These are phyloP conservation scores for Channa striata DNA, from an alignment of 2,797 vertebrate species.

Conservation along the genomic window DNA sequence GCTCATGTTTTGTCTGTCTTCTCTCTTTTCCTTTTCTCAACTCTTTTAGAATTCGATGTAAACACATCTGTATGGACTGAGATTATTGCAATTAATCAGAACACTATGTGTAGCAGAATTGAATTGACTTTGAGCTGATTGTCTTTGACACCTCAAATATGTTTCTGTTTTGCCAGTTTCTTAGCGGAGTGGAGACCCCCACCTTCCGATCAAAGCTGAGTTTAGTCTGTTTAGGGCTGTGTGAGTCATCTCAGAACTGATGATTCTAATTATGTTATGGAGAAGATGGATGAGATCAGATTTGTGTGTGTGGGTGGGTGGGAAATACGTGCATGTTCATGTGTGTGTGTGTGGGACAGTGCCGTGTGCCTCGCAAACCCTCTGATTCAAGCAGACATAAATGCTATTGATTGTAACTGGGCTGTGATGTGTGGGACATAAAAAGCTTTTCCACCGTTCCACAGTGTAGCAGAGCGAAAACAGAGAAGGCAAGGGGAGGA, in stretches of 20 bases:
- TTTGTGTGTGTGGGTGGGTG: slow-evolving; percentile 54
- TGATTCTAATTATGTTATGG: slow-evolving; percentile 83
- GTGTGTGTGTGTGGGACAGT: slow-evolving; percentile 35
- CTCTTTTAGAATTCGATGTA: slow-evolving; percentile 47
- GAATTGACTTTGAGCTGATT: slow-evolving; percentile 80
- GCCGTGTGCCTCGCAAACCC: slow-evolving; percentile 64
- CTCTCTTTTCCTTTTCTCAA: neutral
- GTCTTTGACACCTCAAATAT: slow-evolving; percentile 82
- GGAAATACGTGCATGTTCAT: slow-evolving; percentile 35
- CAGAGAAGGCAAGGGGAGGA: slow-evolving; percentile 68
- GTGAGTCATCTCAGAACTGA: slow-evolving; percentile 82
- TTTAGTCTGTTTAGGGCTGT: slow-evolving; percentile 78
- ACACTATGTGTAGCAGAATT: slow-evolving; percentile 74
- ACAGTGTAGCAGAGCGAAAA: slow-evolving; percentile 73
- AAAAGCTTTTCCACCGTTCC: slow-evolving; percentile 81
- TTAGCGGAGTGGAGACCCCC: slow-evolving; percentile 77
- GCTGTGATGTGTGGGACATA: slow-evolving; percentile 82
- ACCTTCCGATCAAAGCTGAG: slow-evolving; percentile 78
- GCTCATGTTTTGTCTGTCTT: slow-evolving; percentile 30
- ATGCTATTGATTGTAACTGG: slow-evolving; percentile 84
- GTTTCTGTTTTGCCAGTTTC: slow-evolving; percentile 80
- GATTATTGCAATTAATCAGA: slow-evolving; percentile 72
- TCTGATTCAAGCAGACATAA: slow-evolving; percentile 80
- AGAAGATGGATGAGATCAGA: slow-evolving; percentile 81
- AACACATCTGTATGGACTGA: slow-evolving; percentile 70